Base-by-base conservation (phyloP, 2,888 invertebrate species). In the Sipunculus nudus region DNA sequence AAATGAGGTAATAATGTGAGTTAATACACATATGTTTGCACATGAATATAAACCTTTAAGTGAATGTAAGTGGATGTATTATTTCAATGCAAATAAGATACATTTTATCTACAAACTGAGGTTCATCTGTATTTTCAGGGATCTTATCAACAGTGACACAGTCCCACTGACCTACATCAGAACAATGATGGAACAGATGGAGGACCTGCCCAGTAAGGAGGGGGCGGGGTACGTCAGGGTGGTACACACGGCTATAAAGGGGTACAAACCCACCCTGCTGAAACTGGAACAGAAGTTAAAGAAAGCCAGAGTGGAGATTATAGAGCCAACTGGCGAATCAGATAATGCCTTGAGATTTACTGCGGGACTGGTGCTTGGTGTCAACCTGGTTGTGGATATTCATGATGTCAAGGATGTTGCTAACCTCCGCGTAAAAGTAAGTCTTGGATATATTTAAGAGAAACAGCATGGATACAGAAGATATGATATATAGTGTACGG, bases 331-430 rank as follows among this genome's bases (percentile, higher is more conserved):
- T 46, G 91, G 90, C 35, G 90, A 92, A 79, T 90, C 91, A 16
- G 93, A 93, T 72, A 89, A 88, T 52, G 90, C 93, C 2, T 86
- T 94, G 59, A 94, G 95, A 78, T 95, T 96, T 79, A 94, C 95
- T 35, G 95, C 96, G 0, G 96, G 96, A 0, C 87, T 97, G 3
- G 89, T 96, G 50, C 89, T 94, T 62, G 92, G 92, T 35, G 89
- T 96, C 39, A 91, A 91, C 16, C 87, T 96, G 58, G 92, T 94
- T 76, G 95, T 94, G 0, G 93, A 93, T 80, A 88, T 97, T 65
- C 87, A 89, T 68, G 91, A 94, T 83, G 87, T 96, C 57, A 88
- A 89, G 38, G 89, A 91, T 76, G 89, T 91, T 0, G 86, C 86
- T 49, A 88, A 90, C 61, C 86, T 96, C 73, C 88, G 94, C 64